Evolutionary conservation across 2,113 vertebrate species (phyloP).

Genomic region (Paramormyrops kingsleyae): DNA sequence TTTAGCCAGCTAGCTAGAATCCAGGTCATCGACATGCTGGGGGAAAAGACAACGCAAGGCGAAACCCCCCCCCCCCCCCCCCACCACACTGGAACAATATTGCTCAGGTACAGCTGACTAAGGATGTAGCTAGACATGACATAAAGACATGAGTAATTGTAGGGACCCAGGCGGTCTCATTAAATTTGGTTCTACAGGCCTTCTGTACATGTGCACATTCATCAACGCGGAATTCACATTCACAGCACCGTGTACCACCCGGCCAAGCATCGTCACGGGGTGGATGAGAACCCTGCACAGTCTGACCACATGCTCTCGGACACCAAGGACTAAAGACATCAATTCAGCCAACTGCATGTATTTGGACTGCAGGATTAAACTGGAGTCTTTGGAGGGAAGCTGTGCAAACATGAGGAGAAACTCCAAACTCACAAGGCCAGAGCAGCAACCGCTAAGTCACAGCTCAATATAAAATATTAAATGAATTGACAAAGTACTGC

Average conservation of each 20-base stretch:
- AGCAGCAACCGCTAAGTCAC: not conserved
- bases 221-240: not conserved
- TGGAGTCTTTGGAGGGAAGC: not conserved
- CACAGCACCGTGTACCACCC: not conserved
- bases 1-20: not conserved
- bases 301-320: not conserved
- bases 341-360: not conserved
- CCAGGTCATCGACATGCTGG: not conserved
- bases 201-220: not conserved
- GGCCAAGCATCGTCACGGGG: not conserved
- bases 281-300: not conserved
- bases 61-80: not conserved
- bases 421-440: not conserved
- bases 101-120: not conserved
- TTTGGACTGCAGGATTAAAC: not conserved
- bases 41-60: not conserved
- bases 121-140: not conserved
- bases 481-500: not conserved
- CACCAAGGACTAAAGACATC: not conserved
- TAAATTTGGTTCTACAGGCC: not conserved
- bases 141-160: constrained; percentile 8
- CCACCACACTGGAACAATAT: not conserved
- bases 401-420: not conserved
- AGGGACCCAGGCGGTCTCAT: not conserved
- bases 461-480: not conserved